Evolutionary conservation across 2,113 vertebrate genomes (phyloP).

Genomic region (Chaetops frenatus): DNA sequence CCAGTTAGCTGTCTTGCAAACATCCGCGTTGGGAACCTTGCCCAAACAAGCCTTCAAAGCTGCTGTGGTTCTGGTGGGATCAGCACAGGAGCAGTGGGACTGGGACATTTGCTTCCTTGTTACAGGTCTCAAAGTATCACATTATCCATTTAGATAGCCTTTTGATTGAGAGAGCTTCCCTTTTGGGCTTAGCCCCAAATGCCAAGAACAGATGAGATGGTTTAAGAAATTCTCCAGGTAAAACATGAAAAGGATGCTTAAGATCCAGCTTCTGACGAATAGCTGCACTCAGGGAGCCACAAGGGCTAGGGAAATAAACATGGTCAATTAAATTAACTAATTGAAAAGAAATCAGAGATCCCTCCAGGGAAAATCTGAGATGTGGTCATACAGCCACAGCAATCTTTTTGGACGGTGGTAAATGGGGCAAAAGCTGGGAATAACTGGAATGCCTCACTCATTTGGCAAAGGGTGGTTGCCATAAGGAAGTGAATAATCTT

Average conservation of each 20-base stretch:
- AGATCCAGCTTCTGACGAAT: constrained; percentile 50
- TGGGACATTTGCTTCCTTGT: constrained; percentile 1
- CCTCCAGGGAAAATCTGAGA: neutral
- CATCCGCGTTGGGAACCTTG: neutral
- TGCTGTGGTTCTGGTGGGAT: neutral
- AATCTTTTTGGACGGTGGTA: neutral
- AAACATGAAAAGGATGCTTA: constrained; percentile 59
- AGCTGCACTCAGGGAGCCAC: constrained; percentile 24
- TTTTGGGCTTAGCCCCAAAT: constrained; percentile 43
- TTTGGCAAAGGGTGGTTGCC: constrained; percentile 5
- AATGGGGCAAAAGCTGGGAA: constrained; percentile 25
- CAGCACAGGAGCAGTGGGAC: neutral
- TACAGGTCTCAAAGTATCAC: constrained; percentile 5
- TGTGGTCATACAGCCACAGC: neutral
- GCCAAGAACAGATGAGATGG: constrained; percentile 41
- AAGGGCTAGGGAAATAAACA: constrained; percentile 56
- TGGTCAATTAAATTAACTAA: constrained; percentile 60
- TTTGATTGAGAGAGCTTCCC: constrained; percentile 32
- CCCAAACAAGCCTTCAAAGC: constrained; percentile 44
- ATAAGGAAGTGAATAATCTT: constrained; percentile 32
- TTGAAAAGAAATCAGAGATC: constrained; percentile 57
- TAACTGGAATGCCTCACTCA: neutral
- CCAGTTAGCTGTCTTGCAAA: constrained; percentile 20
- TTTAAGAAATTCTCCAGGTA: constrained; percentile 59
- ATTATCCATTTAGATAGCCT: constrained; percentile 47